Percentiles rank a stretch among this genome's conserved stretches.
phyloP scores from a whole-genome alignment of 2,888 invertebrate genomes.

The Leuctra nigra region DNA sequence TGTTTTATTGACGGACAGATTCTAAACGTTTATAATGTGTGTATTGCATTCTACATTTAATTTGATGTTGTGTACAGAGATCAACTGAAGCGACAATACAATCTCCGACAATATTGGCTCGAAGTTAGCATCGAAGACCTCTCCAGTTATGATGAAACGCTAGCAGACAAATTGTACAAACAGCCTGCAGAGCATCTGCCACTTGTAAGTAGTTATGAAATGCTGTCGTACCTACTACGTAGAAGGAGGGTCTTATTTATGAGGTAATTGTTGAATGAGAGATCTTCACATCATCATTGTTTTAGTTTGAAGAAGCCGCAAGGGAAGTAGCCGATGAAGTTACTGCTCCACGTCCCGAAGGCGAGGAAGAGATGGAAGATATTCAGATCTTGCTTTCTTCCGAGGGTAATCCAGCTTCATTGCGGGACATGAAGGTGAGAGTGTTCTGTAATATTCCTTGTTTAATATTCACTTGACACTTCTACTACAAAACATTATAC shows the following conservation, averaged over 20 bases:
- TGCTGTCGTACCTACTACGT: too few relatives aligned
- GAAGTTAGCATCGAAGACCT: slow-evolving; percentile 93
- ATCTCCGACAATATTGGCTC: slow-evolving; percentile 78
- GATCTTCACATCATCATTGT: too few relatives aligned
- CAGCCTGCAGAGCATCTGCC: slow-evolving; percentile 89
- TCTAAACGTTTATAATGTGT: neutral
- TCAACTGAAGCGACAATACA: slow-evolving; percentile 86
- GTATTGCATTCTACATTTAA: slow-evolving; percentile 5
- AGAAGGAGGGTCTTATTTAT: too few relatives aligned
- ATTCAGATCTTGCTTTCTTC: slow-evolving; percentile 87
- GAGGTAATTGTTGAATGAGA: too few relatives aligned
- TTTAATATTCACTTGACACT: neutral
- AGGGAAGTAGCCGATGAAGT: slow-evolving; percentile 96
- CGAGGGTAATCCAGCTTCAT: slow-evolving; percentile 69
- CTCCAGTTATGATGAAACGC: slow-evolving; percentile 84
- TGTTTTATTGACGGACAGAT: neutral
- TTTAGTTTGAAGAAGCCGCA: slow-evolving; percentile 85
- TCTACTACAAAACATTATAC: neutral
- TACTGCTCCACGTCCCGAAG: slow-evolving; percentile 85
- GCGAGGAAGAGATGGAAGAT: slow-evolving; percentile 83
- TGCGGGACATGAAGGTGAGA: slow-evolving; percentile 77
- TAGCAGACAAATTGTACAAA: slow-evolving; percentile 87
- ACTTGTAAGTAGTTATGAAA: slow-evolving; percentile 44
- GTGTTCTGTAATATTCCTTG: neutral
- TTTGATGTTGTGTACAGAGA: slow-evolving; percentile 73